These are phyloP conservation scores for Coecobrya sp. DNA, from an alignment of 2,888 invertebrate genomes.

Conservation along the genomic window DNA sequence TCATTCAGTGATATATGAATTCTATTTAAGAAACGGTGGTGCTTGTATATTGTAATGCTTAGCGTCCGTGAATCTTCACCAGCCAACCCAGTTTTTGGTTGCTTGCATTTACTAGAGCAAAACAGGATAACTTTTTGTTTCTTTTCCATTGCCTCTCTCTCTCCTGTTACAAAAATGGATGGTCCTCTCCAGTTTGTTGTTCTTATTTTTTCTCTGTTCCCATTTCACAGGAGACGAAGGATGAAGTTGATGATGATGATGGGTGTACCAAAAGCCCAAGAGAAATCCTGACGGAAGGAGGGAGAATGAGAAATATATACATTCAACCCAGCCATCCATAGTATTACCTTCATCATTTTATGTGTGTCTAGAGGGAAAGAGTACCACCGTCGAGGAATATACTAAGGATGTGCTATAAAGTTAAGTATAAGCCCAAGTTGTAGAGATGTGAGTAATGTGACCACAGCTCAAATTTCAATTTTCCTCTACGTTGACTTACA, in stretches of 20 bases:
- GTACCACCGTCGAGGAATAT: slow-evolving; percentile 16
- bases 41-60: background rate
- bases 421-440: slow-evolving; percentile 47
- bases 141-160: slow-evolving; percentile 61
- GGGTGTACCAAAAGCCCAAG: slow-evolving; percentile 55
- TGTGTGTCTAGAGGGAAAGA: background rate
- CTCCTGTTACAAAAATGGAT: slow-evolving; percentile 65
- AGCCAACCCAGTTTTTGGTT: slow-evolving; percentile 14
- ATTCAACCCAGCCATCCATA: slow-evolving; percentile 44
- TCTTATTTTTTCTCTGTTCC: slow-evolving; percentile 61
- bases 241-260: slow-evolving; percentile 51
- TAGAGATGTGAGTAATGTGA: slow-evolving; percentile 84
- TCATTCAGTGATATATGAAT: background rate
- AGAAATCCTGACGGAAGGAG: slow-evolving; percentile 51
- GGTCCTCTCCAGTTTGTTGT: slow-evolving; percentile 70
- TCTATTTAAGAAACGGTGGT: background rate
- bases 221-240: slow-evolving; percentile 61
- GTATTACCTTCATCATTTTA: slow-evolving; percentile 74
- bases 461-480: slow-evolving; percentile 86
- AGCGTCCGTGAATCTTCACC: slow-evolving; percentile 12
- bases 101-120: slow-evolving; percentile 20
- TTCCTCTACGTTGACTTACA: slow-evolving; percentile 85
- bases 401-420: slow-evolving; percentile 34
- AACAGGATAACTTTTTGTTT: slow-evolving; percentile 45
- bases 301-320: slow-evolving; percentile 56